Percentiles rank a stretch among this genome's conserved stretches.
Evolutionary conservation across 2,797 vertebrate species (phyloP).

Genomic region (Myioborus miniatus): DNA sequence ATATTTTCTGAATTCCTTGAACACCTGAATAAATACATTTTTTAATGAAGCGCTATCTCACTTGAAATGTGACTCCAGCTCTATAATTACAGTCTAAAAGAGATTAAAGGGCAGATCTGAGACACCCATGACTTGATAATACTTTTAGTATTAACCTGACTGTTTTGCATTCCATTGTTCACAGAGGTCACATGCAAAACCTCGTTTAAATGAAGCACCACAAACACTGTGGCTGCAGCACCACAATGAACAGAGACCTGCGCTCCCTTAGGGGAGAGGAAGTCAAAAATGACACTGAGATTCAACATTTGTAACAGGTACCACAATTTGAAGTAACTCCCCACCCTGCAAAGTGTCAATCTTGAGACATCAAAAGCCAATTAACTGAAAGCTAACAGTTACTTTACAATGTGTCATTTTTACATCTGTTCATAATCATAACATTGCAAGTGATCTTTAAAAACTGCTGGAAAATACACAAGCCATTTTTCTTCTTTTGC

Average conservation of each 20-base stretch:
- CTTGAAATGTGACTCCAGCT: not conserved
- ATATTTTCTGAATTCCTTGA: not conserved
- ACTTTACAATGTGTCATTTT: not conserved
- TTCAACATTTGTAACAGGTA: not conserved
- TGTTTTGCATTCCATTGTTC: not conserved
- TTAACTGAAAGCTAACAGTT: not conserved
- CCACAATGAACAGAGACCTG: rapidly evolving
- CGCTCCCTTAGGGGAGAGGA: not conserved
- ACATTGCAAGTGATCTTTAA: not conserved
- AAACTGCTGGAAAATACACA: not conserved
- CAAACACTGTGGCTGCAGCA: not conserved
- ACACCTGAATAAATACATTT: constrained; percentile 4
- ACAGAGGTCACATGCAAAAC: not conserved
- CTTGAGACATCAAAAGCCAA: not conserved
- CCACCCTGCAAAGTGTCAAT: not conserved
- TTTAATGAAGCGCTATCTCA: not conserved
- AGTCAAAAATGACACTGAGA: not conserved
- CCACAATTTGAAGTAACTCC: not conserved
- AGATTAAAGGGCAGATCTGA: not conserved
- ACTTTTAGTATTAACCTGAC: not conserved
- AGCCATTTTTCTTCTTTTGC: not conserved
- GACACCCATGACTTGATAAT: not conserved
- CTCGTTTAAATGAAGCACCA: not conserved
- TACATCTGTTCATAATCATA: not conserved
- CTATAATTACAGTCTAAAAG: not conserved